Evolutionary conservation across 2,888 invertebrate genomes (phyloP).

Genomic region (Mesodorylaimus sp.): DNA sequence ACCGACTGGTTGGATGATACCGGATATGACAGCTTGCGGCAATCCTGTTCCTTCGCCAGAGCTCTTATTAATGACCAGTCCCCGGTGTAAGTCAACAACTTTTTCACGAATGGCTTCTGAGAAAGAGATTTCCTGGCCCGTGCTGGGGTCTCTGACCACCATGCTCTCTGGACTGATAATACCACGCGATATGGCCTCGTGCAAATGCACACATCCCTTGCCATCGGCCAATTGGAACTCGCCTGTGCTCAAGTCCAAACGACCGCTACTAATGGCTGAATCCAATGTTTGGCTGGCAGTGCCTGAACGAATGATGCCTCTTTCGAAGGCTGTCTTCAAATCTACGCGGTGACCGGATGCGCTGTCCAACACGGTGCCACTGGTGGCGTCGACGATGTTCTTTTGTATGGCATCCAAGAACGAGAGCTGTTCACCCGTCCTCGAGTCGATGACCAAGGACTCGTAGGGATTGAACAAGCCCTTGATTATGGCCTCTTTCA

Average conservation of each 20-base stretch:
- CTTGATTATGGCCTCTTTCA: constrained; percentile 57
- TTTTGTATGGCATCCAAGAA: constrained; percentile 42
- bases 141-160: constrained; percentile 17
- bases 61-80: constrained; percentile 31
- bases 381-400: constrained; percentile 27
- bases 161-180: constrained; percentile 48
- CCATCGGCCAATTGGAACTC: constrained; percentile 57
- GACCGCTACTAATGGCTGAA: constrained; percentile 12
- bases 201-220: constrained; percentile 43
- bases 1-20: constrained; percentile 12
- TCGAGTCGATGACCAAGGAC: constrained; percentile 45
- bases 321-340: constrained; percentile 25
- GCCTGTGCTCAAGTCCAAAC: constrained; percentile 40
- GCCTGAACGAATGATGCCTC: constrained; percentile 17
- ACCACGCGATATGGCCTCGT: constrained; percentile 59
- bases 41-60: constrained; percentile 25
- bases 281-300: constrained; percentile 11
- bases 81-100: constrained; percentile 21
- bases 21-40: constrained; percentile 17
- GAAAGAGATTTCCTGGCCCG: constrained; percentile 20
- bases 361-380: constrained; percentile 30
- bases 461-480: constrained; percentile 47
- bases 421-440: constrained; percentile 46
- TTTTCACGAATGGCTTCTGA: constrained; percentile 23
- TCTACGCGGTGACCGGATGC: constrained; percentile 25